Evolutionary conservation across 2,888 invertebrate species (phyloP).

Genomic region (Serrognathus titanus): DNA sequence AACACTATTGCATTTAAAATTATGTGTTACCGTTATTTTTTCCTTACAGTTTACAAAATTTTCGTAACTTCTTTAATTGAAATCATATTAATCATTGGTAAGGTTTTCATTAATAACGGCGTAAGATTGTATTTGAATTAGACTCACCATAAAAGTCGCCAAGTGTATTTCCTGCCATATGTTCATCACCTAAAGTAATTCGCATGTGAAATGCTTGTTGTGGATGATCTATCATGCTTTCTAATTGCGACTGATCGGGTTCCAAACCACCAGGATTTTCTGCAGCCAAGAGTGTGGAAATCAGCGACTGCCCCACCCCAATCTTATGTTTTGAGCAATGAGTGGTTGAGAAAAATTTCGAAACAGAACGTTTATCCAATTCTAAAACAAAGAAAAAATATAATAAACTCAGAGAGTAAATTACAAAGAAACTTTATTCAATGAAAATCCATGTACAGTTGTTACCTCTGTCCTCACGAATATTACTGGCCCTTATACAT

Average conservation of each 20-base stretch:
- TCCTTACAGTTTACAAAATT: neutral
- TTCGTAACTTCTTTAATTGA: neutral
- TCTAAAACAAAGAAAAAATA: conserved; percentile 6
- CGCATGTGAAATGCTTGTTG: conserved; percentile 44
- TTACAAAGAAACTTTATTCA: neutral
- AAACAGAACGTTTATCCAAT: conserved; percentile 11
- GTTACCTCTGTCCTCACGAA: conserved; percentile 13
- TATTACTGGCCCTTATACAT: conserved; percentile 33
- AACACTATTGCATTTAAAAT: too few species aligned
- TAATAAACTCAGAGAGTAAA: too few species aligned
- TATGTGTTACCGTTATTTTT: too few species aligned
- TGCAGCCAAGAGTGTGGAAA: conserved; percentile 32
- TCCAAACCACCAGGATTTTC: conserved; percentile 39
- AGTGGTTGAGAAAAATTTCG: conserved; percentile 24
- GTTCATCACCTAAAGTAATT: conserved; percentile 43
- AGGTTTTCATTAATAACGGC: neutral
- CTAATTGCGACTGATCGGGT: conserved; percentile 38
- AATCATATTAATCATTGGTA: neutral
- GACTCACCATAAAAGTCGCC: conserved; percentile 43
- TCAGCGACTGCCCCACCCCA: conserved; percentile 30
- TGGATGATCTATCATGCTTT: conserved; percentile 32
- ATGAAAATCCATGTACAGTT: neutral
- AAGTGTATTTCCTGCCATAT: conserved; percentile 35
- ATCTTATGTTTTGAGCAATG: conserved; percentile 32
- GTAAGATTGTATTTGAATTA: neutral